These are phyloP conservation scores for Chloebia gouldiae DNA, from an alignment of 2,113 vertebrate genomes.

Conservation along the genomic window DNA sequence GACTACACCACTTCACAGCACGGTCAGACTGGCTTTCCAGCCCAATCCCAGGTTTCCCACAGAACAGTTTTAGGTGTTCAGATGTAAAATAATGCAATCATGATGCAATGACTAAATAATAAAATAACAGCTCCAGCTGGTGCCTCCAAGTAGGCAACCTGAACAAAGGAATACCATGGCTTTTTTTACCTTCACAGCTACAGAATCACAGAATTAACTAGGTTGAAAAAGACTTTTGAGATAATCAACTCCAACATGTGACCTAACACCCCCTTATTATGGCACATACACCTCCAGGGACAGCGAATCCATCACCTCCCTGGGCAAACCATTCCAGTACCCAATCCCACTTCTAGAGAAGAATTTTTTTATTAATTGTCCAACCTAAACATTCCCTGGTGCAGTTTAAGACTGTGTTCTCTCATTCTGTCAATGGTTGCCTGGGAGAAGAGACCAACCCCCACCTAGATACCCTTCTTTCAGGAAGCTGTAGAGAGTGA, in stretches of 20 bases:
- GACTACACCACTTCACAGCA: background rate
- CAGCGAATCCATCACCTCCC: background rate
- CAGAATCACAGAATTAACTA: background rate
- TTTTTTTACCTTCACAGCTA: background rate
- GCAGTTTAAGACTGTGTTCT: background rate
- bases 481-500: background rate
- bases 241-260: background rate
- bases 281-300: background rate
- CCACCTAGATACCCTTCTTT: no score
- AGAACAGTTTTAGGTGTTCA: background rate
- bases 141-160: accelerated
- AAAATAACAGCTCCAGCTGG: background rate
- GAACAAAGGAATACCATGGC: background rate
- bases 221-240: background rate
- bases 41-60: background rate
- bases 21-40: background rate
- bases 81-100: background rate
- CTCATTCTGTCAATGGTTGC: background rate
- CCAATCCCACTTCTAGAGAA: background rate
- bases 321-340: background rate
- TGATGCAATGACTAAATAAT: background rate
- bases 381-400: background rate
- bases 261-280: background rate
- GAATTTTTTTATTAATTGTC: background rate
- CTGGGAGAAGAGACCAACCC: accelerated